Evolutionary conservation across 2,888 invertebrate species (phyloP), one percentile per base, ranked within the genome.

Genomic region (Tribolium freemani): DNA sequence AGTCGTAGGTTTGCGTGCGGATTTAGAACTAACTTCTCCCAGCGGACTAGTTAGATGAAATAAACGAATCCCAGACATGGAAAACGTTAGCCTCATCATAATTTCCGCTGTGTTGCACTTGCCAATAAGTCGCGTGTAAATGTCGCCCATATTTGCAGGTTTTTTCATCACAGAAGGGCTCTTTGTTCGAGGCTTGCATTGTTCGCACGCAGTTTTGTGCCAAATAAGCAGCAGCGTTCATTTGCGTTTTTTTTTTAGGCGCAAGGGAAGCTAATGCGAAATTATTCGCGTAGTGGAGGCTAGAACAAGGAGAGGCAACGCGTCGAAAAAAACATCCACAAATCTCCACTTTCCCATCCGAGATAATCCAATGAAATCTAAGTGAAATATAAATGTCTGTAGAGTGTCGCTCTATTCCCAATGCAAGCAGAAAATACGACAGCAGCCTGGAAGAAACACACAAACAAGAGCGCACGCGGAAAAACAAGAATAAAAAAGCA

Each of bases 321-420:
- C 57, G 57, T n/a, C 46, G 20, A 68, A 68, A 68, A 46, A 75
- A 78, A 77, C 79, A 75, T 76, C 80, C 79, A 81, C 82, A 82
- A 82, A 82, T 82, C 81, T 82, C 80, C 80, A 78, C 78, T 78
- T 79, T 76, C 78, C 78, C 79, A 77, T 80, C 77, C 76, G 76
- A 78, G 81, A 79, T 82, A 82, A 82, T 80, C 81, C 80, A 81
- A 82, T 81, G 80, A 81, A 80, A 82, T 80, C 80, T 82, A 81
- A 82, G 80, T 82, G 80, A 81, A 82, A 82, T 81, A 82, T 81
- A 82, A 82, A 81, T 82, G 80, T 80, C 80, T 79, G 78, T 78
- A 73, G 78, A 79, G 80, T 79, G 79, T 80, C 79, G 77, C 74
- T 73, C 54, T 69, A 76, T 76, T 79, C 76, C 76, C 78, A 74